phyloP scores from a whole-genome alignment of 2,113 vertebrate species.

The Gallinago paraguaiae region DNA sequence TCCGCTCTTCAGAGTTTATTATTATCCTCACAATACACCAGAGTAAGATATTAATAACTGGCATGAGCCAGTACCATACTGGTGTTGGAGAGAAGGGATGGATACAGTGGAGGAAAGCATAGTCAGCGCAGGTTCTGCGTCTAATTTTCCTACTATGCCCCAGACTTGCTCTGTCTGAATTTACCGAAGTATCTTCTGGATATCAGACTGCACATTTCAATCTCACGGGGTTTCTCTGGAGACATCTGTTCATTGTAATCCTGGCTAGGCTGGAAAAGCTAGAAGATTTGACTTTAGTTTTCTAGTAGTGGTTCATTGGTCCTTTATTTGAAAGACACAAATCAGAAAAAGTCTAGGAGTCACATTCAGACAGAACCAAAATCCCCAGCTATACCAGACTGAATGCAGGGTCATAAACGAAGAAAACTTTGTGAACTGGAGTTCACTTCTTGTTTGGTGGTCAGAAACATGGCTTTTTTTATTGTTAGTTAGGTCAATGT shows the following conservation, averaged over 20 bases:
- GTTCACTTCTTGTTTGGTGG: fast-evolving
- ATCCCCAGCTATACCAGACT: neutral
- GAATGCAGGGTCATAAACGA: neutral
- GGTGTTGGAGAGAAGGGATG: neutral
- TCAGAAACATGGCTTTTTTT: neutral
- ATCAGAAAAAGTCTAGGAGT: neutral
- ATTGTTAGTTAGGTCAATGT: neutral
- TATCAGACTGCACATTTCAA: neutral
- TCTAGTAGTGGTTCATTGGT: neutral
- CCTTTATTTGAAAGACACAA: neutral
- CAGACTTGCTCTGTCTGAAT: neutral
- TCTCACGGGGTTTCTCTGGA: neutral
- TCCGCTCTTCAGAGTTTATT: neutral
- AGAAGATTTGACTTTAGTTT: neutral
- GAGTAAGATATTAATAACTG: neutral
- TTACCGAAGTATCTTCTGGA: neutral
- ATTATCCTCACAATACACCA: neutral
- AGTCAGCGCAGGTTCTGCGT: fast-evolving
- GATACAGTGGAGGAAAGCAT: neutral
- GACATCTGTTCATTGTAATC: neutral
- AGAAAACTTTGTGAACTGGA: neutral
- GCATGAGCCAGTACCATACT: neutral
- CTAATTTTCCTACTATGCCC: neutral
- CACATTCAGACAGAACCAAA: neutral
- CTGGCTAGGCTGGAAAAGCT: neutral